phyloP scores from a whole-genome alignment of 2,797 vertebrate genomes.

The Echeneis naucrates region DNA sequence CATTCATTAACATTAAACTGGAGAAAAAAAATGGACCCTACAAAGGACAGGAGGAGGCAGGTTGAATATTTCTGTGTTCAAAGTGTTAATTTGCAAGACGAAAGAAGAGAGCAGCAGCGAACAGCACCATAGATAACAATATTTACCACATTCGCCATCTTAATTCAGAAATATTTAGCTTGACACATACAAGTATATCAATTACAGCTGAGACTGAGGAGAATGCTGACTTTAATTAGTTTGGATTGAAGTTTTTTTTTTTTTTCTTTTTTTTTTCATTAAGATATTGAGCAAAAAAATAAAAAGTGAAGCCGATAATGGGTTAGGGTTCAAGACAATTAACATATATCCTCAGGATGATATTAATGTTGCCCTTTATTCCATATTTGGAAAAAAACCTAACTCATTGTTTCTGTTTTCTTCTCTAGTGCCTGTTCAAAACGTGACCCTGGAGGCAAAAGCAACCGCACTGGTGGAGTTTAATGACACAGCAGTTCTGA shows the following conservation, averaged over 20 bases:
- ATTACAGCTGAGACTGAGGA: neutral
- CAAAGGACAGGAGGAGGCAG: neutral
- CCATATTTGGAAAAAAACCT: neutral
- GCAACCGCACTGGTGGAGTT: constrained; percentile 75
- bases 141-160: neutral
- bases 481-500: constrained; percentile 74
- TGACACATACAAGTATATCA: neutral
- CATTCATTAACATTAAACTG: too few species aligned
- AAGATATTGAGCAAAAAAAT: neutral
- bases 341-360: neutral
- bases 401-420: constrained; percentile 10
- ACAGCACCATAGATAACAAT: neutral
- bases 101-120: neutral
- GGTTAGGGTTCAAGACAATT: neutral
- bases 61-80: neutral
- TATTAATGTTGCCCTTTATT: neutral
- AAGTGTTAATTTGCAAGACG: neutral
- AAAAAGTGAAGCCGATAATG: neutral
- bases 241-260: neutral
- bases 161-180: too few species aligned
- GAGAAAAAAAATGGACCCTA: too few species aligned
- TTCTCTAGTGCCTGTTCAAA: constrained; percentile 71
- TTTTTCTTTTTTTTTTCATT: too few species aligned
- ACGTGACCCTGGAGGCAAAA: constrained; percentile 57
- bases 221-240: neutral